phyloP scores from a whole-genome alignment of 2,888 invertebrate species.

The Noctua pronuba region DNA sequence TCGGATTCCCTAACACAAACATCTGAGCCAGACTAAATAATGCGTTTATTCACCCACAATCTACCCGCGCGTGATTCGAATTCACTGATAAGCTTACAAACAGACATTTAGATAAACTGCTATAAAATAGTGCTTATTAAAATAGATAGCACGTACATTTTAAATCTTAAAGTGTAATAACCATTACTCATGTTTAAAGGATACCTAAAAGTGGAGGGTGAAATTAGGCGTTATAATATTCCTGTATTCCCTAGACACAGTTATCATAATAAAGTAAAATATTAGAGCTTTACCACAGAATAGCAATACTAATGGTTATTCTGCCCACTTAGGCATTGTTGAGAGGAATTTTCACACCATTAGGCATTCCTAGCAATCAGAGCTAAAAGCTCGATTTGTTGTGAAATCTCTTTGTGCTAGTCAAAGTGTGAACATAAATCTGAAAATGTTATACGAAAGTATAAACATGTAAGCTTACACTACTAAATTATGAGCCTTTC shows the following conservation, averaged over 20 bases:
- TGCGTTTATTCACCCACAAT: conserved; percentile 24
- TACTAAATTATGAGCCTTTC: not conserved
- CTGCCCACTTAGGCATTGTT: conserved; percentile 54
- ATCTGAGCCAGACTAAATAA: conserved; percentile 29
- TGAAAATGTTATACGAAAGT: conserved; percentile 11
- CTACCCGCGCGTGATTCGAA: conserved; percentile 37
- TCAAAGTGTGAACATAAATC: conserved; percentile 31
- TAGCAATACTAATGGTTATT: conserved; percentile 56
- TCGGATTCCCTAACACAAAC: conserved; percentile 30
- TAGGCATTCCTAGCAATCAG: conserved; percentile 48
- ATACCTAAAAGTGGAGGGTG: conserved; percentile 24
- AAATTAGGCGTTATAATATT: conserved; percentile 33
- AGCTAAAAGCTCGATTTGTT: conserved; percentile 57
- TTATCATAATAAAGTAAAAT: conserved; percentile 47
- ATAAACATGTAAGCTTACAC: not conserved
- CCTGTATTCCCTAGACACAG: conserved; percentile 26
- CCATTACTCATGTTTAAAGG: conserved; percentile 30
- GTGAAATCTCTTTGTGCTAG: conserved; percentile 51
- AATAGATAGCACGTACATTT: conserved; percentile 44
- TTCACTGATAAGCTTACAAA: conserved; percentile 28
- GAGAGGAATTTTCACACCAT: conserved; percentile 60
- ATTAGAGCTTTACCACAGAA: conserved; percentile 44
- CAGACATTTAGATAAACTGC: conserved; percentile 31
- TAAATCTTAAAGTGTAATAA: conserved; percentile 44
- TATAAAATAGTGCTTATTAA: conserved; percentile 50